Base-by-base conservation (phyloP, 2,888 invertebrate genomes). In the Dioctria linearis region DNA sequence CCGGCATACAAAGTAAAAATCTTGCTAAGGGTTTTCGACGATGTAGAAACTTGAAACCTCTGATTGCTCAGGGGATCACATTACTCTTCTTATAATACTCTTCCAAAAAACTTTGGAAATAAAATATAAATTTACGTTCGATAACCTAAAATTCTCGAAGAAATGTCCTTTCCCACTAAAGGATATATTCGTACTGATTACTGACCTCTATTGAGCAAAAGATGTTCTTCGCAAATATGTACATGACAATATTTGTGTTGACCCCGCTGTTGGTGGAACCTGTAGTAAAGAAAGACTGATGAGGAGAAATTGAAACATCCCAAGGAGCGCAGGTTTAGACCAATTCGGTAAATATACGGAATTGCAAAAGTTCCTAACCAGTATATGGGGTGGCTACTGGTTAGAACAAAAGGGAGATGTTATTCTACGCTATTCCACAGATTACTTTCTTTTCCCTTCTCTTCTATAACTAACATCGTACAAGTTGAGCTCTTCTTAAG, bases 381-480 rank as follows among this genome's bases (percentile, higher is more conserved):
- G 42, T 9, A 42, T 6, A 40, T 42, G 42, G 65, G n/a, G 9
- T 65, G 65, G 65, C 6, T 42, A 9, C 40, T 39, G 65, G n/a
- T 42, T 65, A 65, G 25, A 25, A 25, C 25, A 65, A 65, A 40
- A 42, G 65, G 65, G 42, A 42, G 65, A 65, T 65, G 42, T 13
- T 65, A 65, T 40, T 65, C 42, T 65, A 9, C 69, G 69, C 37
- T 46, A 49, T 46, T 69, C 69, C 69, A 37, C 69, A 69, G 37
- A 8, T 49, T 69, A 46, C 46, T 69, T 37, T 46, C 37, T 37
- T n/a, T 46, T 37, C 69, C 69, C 13, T 37, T 46, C 46, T 49
- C 49, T 69, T 69, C 69, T 69, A 46, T 69, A 69, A 69, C 69
- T 69, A 69, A 69, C 69, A 42, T 69, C 49, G 46, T 69, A 69